A percentile compares a stretch with the other conserved stretches of the same genome.
Conservation (phyloP, 2,888 invertebrate genomes). For the Xestia ashworthii region DNA sequence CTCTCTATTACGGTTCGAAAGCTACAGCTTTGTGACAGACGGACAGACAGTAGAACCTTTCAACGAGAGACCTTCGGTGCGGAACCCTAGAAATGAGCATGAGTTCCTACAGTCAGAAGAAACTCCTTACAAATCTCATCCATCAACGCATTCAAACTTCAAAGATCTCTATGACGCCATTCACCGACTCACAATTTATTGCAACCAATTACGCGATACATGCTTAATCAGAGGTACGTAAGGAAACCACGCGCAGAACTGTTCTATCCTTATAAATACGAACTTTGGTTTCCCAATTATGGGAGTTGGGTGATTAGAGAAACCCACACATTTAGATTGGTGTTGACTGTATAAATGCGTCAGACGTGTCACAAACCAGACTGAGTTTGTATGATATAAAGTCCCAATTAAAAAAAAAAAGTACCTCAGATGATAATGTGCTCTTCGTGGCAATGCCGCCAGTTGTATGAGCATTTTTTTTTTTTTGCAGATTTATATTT, state of each 20-base stretch:
- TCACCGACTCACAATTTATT: conserved; percentile 11
- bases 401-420: no score
- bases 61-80: not conserved
- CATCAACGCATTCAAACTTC: conserved; percentile 6
- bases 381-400: not conserved
- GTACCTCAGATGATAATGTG: not conserved
- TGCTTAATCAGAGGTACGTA: not conserved
- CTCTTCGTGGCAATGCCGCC: not conserved
- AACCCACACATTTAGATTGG: conserved; percentile 44
- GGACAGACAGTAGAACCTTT: not conserved
- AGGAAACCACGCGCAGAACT: conserved; percentile 5
- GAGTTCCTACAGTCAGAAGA: not conserved
- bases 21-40: not conserved
- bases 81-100: not conserved
- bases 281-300: conserved; percentile 42
- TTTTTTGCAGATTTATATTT: no score
- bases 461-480: not conserved
- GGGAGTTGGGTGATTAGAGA: conserved; percentile 19
- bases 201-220: conserved; percentile 7
- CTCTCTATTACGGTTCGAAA: not conserved
- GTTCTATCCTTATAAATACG: conserved; percentile 29
- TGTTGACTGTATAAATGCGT: conserved; percentile 26
- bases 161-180: conserved; percentile 14
- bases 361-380: conserved; percentile 11
- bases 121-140: not conserved